Conservation (phyloP, 1,140 invertebrate genomes). For the Lordiphosa mommai region DNA sequence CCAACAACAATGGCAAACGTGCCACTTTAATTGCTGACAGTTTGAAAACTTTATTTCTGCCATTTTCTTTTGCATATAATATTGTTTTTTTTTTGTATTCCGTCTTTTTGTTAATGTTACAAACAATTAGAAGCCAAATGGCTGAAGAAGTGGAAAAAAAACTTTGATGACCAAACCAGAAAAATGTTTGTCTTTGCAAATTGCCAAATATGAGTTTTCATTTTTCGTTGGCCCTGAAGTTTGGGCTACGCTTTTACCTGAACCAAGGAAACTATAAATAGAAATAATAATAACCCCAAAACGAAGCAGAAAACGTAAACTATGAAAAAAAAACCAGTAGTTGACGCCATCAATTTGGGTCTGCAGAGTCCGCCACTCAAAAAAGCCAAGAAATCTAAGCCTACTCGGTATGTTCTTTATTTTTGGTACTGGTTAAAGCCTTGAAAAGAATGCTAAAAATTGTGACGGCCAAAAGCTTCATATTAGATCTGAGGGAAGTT, state of each 20-base stretch:
- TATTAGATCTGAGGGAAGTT: too few relatives aligned
- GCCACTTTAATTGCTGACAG: slow-evolving; percentile 69
- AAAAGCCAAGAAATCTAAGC: too few relatives aligned
- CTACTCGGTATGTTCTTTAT: too few relatives aligned
- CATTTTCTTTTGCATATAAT: slow-evolving; percentile 50
- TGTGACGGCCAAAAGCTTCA: too few relatives aligned
- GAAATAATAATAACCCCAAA: slow-evolving; percentile 5
- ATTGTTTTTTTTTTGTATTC: slow-evolving; percentile 17
- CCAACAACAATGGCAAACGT: slow-evolving; percentile 35
- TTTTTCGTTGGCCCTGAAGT: slow-evolving; percentile 15
- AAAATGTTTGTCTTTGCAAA: slow-evolving; percentile 19
- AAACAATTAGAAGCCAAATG: slow-evolving; percentile 68
- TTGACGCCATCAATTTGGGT: slow-evolving; percentile 50
- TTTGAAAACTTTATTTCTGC: slow-evolving; percentile 53
- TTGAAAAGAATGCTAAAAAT: too few relatives aligned
- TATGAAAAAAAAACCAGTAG: slow-evolving; percentile 57
- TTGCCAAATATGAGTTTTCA: slow-evolving; percentile 31
- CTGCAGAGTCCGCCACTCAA: neutral
- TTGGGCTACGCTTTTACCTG: slow-evolving; percentile 22
- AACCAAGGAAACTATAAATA: slow-evolving; percentile 6
- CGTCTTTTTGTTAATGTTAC: slow-evolving; percentile 47
- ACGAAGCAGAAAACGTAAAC: slow-evolving; percentile 27
- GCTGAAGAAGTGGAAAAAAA: slow-evolving; percentile 21
- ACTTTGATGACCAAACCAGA: slow-evolving; percentile 45
- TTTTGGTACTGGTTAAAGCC: too few relatives aligned